phyloP scores from a whole-genome alignment of 2,113 vertebrate genomes.

The Parus major region DNA sequence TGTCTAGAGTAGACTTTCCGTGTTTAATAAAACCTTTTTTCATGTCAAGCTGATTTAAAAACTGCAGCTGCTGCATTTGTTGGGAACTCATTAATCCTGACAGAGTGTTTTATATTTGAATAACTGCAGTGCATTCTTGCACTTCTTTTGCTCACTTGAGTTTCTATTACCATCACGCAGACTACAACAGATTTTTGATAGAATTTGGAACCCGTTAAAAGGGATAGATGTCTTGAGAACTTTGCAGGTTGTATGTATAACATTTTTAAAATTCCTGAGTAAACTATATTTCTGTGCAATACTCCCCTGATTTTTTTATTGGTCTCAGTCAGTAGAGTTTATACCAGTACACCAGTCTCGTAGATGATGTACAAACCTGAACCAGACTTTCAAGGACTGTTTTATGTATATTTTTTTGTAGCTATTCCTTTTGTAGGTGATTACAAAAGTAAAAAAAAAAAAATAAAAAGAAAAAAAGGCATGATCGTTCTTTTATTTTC shows the following conservation, averaged over 20 bases:
- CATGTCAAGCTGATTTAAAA: slow-evolving; percentile 8
- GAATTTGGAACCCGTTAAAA: not conserved
- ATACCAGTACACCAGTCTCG: not conserved
- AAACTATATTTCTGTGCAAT: not conserved
- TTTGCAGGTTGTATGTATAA: not conserved
- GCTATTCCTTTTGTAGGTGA: not conserved
- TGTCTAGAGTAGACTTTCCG: not conserved
- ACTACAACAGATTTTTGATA: not conserved
- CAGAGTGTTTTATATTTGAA: not conserved
- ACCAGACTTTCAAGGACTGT: not conserved
- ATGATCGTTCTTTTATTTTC: not conserved
- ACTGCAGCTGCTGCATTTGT: not conserved
- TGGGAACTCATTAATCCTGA: not conserved
- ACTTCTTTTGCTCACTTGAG: not conserved
- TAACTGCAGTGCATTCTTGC: not conserved
- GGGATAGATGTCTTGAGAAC: not conserved
- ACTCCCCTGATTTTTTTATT: not conserved
- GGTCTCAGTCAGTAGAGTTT: not conserved
- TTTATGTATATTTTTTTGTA: not conserved
- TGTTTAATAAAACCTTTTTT: not conserved
- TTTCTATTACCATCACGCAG: not conserved
- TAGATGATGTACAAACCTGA: not conserved
- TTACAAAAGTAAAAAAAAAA: not conserved
- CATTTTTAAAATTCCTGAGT: not conserved
- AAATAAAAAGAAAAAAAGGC: not conserved